Percentiles rank a stretch among this genome's conserved stretches.
Evolutionary conservation across 2,797 vertebrate genomes (phyloP).

Genomic region (Tangara arthus): DNA sequence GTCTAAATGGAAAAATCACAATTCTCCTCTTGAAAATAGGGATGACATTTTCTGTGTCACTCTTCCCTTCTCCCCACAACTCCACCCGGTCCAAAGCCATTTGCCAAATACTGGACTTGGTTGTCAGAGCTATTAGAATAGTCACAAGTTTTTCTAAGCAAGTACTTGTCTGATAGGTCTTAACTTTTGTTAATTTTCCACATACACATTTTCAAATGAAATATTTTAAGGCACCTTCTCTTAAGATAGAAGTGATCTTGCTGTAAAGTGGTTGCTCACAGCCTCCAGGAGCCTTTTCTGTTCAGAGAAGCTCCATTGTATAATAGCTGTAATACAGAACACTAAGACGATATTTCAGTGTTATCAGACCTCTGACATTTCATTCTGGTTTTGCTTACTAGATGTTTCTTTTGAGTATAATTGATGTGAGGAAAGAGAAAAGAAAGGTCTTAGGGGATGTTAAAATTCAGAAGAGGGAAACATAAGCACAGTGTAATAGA

Average conservation of each 20-base stretch:
- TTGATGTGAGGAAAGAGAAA: neutral
- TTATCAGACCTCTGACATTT: slow-evolving; percentile 3
- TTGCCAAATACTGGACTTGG: neutral
- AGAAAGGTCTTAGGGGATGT: neutral
- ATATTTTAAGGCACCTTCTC: neutral
- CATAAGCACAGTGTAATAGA: neutral
- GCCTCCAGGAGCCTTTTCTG: neutral
- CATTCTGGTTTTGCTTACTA: neutral
- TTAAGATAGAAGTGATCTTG: neutral
- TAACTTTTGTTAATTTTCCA: neutral
- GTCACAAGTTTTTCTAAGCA: neutral
- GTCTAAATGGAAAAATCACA: neutral
- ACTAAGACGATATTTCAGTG: neutral
- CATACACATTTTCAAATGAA: neutral
- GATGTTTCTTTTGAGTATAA: neutral
- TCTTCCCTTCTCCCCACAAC: accelerated
- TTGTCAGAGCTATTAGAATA: neutral
- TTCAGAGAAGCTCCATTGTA: neutral
- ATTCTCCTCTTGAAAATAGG: neutral
- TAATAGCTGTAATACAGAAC: neutral
- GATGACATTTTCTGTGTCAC: accelerated
- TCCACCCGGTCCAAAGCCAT: neutral
- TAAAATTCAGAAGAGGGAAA: slow-evolving; percentile 22
- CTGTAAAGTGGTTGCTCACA: neutral
- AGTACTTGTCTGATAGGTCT: neutral